phyloP scores from a whole-genome alignment of 2,797 vertebrate genomes.

The Discoglossus pictus region DNA sequence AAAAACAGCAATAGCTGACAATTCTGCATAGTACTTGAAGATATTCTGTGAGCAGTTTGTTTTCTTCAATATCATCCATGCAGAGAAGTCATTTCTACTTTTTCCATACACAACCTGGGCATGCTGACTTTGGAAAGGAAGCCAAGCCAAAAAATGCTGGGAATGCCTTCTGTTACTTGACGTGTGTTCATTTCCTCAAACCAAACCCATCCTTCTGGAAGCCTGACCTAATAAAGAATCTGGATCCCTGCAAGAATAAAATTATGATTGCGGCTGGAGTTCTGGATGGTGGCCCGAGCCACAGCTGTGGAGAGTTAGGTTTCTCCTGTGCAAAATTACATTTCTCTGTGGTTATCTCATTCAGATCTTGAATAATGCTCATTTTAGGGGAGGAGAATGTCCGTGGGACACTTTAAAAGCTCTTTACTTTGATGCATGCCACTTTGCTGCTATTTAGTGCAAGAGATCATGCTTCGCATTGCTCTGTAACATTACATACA shows the following conservation, averaged over 20 bases:
- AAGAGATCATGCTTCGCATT: not conserved
- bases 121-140: not conserved
- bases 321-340: slow-evolving; percentile 43
- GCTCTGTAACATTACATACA: too few relatives aligned
- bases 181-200: slow-evolving; percentile 33
- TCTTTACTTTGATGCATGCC: accelerated
- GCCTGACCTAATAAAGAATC: slow-evolving; percentile 32
- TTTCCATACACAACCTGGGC: slow-evolving; percentile 10
- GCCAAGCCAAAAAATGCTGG: slow-evolving; percentile 24
- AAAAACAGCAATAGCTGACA: too few relatives aligned
- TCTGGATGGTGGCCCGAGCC: slow-evolving; percentile 58
- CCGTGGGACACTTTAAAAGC: slow-evolving; percentile 29
- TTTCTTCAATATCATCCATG: not conserved
- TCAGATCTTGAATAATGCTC: slow-evolving; percentile 57
- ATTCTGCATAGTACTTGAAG: too few relatives aligned
- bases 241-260: slow-evolving; percentile 21
- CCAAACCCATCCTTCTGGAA: slow-evolving; percentile 51
- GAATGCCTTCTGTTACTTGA: slow-evolving; percentile 17
- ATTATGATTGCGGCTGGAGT: slow-evolving; percentile 50
- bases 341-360: slow-evolving; percentile 61
- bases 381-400: slow-evolving; percentile 47
- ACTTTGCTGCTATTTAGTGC: slow-evolving; percentile 10
- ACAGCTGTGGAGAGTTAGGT: slow-evolving; percentile 56
- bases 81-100: slow-evolving; percentile 1
- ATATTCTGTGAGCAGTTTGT: too few relatives aligned